A percentile compares a stretch with the other conserved stretches of the same genome.
These are phyloP conservation scores for Rhyacophila brunnea DNA, from an alignment of 1,140 invertebrate genomes.

Conservation along the genomic window DNA sequence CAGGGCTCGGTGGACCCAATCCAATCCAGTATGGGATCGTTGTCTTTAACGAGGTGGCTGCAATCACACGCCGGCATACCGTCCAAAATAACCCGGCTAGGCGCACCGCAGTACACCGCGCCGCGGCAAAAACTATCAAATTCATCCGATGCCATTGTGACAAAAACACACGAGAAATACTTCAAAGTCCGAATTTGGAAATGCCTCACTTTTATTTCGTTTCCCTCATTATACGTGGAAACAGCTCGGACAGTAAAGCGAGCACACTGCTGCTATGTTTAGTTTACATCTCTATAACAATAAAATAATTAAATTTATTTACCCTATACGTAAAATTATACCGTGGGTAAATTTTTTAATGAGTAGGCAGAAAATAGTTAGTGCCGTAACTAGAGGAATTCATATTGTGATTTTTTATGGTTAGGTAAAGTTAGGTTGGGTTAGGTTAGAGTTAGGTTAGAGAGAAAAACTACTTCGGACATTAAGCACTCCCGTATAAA, in stretches of 20 bases:
- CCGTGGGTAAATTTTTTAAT: too few relatives aligned
- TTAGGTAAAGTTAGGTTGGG: too few relatives aligned
- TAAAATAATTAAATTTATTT: too few relatives aligned
- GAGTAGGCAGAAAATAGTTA: too few relatives aligned
- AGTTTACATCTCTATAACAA: slow-evolving; percentile 19
- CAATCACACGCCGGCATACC: slow-evolving; percentile 36
- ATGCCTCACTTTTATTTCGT: slow-evolving; percentile 19
- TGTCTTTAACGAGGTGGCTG: slow-evolving; percentile 33
- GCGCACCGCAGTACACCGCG: background rate
- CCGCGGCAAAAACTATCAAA: slow-evolving; percentile 33
- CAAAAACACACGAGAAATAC: slow-evolving; percentile 20
- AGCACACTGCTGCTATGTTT: background rate
- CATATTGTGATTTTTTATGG: too few relatives aligned
- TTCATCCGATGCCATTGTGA: slow-evolving; percentile 22
- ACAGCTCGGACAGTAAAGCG: slow-evolving; percentile 8
- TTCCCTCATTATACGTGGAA: slow-evolving; percentile 25
- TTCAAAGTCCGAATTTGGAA: slow-evolving; percentile 25
- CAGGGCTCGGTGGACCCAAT: background rate
- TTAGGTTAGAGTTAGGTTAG: too few relatives aligned
- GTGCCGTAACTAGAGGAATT: too few relatives aligned
- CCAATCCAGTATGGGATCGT: slow-evolving; percentile 9
- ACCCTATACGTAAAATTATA: too few relatives aligned
- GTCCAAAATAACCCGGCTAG: slow-evolving; percentile 10
- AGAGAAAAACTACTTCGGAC: too few relatives aligned
- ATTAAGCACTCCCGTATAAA: too few relatives aligned